phyloP scores from a whole-genome alignment of 30 jellyfish, hydroid and myxozoan species.

The Mastigias papua region DNA sequence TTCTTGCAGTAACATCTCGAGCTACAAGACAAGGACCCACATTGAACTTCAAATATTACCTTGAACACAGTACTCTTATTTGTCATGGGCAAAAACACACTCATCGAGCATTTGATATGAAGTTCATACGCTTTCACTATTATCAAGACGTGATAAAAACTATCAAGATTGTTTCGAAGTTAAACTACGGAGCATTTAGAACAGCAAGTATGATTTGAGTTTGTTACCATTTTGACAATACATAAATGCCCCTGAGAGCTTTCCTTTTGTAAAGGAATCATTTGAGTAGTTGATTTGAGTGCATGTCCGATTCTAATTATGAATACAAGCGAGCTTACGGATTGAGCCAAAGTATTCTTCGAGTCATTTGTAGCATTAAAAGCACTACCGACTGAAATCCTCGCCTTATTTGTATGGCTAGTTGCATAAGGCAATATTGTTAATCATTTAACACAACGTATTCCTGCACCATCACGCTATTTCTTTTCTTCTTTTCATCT shows the following conservation, averaged over 20 bases:
- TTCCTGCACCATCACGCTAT: neutral
- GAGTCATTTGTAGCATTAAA: slow-evolving; percentile 51
- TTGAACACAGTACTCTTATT: too few species aligned
- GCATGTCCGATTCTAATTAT: slow-evolving; percentile 31
- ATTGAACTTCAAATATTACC: too few species aligned
- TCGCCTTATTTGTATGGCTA: slow-evolving; percentile 21
- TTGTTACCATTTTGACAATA: neutral
- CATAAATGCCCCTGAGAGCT: neutral
- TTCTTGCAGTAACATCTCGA: too few species aligned
- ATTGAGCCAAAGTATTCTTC: slow-evolving; percentile 42
- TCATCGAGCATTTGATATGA: too few species aligned
- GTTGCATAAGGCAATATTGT: too few species aligned
- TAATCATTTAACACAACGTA: neutral
- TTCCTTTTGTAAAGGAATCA: neutral
- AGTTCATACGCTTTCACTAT: too few species aligned
- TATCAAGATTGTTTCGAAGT: too few species aligned
- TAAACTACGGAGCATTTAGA: too few species aligned
- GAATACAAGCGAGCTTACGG: slow-evolving; percentile 56
- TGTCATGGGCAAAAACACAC: too few species aligned
- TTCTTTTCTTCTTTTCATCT: neutral
- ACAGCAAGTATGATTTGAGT: too few species aligned
- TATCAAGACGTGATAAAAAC: too few species aligned
- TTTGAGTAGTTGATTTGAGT: neutral
- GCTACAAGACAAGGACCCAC: too few species aligned
- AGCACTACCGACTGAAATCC: slow-evolving; percentile 58